Evolutionary conservation across 2,797 vertebrate genomes (phyloP).

Genomic region (Mormyrops attenuatus): DNA sequence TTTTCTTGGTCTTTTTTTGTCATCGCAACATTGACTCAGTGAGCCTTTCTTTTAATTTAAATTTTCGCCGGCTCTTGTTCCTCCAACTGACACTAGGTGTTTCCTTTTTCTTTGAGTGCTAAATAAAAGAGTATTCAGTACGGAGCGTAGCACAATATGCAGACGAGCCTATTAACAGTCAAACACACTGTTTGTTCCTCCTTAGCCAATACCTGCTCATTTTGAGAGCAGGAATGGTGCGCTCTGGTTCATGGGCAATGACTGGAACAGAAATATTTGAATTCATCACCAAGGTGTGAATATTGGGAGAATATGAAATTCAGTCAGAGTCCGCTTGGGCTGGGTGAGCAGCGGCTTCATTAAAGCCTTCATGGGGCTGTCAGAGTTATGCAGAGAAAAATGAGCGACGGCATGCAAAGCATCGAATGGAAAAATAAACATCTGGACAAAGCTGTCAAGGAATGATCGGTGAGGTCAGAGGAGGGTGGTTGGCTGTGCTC

Average conservation of each 20-base stretch:
- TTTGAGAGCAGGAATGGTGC: neutral
- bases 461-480: neutral
- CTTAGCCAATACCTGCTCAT: neutral
- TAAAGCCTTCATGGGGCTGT: neutral
- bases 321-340: constrained; percentile 23
- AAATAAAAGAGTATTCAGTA: neutral
- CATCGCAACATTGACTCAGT: neutral
- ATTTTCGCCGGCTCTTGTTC: neutral
- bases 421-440: neutral
- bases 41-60: neutral
- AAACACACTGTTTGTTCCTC: neutral
- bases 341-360: neutral
- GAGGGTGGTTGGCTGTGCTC: neutral
- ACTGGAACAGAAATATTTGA: neutral
- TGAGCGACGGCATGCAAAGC: neutral
- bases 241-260: neutral
- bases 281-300: neutral
- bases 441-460: neutral
- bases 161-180: neutral
- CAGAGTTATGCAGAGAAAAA: neutral
- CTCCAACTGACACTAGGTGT: neutral
- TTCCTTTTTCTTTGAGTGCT: neutral
- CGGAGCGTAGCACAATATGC: neutral
- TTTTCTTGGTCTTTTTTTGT: neutral
- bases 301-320: constrained; percentile 23